These are phyloP conservation scores for Astur gentilis DNA, from an alignment of 2,113 vertebrate genomes.

Conservation along the genomic window DNA sequence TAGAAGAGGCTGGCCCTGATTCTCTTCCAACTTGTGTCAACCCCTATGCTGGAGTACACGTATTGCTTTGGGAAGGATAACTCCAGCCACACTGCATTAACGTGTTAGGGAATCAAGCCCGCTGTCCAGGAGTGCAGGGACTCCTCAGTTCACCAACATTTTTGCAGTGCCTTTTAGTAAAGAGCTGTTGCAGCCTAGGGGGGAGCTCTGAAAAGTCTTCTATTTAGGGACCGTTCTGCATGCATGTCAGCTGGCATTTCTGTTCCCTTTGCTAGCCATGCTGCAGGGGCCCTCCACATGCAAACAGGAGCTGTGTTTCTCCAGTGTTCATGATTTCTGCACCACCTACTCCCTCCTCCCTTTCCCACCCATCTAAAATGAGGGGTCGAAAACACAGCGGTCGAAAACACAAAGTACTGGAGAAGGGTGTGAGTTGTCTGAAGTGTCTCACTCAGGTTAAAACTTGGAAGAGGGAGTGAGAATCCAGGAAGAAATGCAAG, in stretches of 20 bases:
- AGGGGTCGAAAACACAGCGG: neutral
- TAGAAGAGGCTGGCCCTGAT: neutral
- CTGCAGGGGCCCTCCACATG: neutral
- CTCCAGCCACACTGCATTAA: fast-evolving
- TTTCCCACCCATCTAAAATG: neutral
- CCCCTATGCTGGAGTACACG: fast-evolving
- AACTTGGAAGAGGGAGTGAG: neutral
- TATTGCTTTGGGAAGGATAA: neutral
- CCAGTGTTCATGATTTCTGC: neutral
- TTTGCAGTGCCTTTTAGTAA: neutral
- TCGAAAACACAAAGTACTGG: neutral
- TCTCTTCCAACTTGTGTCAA: neutral
- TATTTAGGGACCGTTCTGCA: neutral
- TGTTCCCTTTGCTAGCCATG: neutral
- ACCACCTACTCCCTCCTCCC: neutral
- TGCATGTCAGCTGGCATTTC: neutral
- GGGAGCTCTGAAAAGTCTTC: neutral
- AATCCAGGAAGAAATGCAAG: neutral
- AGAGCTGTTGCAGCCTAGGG: neutral
- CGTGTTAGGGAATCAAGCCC: neutral
- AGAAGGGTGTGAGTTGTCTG: neutral
- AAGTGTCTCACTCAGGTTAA: neutral
- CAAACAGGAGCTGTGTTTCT: neutral
- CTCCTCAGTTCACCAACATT: neutral
- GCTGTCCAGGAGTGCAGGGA: neutral